phyloP scores from a whole-genome alignment of 2,797 vertebrate genomes.

The Pseudomugil gertrudae region DNA sequence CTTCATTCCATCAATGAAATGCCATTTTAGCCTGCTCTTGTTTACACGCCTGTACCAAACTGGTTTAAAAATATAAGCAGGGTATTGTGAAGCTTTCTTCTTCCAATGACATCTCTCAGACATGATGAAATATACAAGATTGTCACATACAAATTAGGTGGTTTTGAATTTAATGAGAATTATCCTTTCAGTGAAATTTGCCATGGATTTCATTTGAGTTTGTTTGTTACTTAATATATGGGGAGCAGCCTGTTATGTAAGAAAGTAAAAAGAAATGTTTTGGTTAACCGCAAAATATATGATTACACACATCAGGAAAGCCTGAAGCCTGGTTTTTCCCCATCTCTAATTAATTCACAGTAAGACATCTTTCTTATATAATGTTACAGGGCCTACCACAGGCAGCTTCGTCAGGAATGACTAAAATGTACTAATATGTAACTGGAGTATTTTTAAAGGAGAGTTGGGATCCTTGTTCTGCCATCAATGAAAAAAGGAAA shows the following conservation, averaged over 20 bases:
- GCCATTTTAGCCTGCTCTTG: too few relatives aligned
- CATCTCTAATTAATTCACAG: neutral
- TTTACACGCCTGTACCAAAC: neutral
- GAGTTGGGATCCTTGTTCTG: neutral
- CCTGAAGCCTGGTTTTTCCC: neutral
- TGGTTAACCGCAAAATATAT: constrained; percentile 3
- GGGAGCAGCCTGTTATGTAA: constrained; percentile 42
- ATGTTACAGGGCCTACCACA: neutral
- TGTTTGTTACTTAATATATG: constrained; percentile 38
- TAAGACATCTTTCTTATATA: neutral
- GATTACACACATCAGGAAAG: neutral
- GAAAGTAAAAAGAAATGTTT: constrained; percentile 7
- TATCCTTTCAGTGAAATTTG: constrained; percentile 15
- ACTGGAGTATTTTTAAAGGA: neutral
- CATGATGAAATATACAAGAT: constrained; percentile 6
- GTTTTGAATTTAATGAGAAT: constrained; percentile 38
- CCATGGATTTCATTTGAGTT: constrained; percentile 9
- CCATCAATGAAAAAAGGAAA: neutral
- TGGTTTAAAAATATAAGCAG: too few relatives aligned
- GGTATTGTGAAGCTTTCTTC: neutral
- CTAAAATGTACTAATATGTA: neutral
- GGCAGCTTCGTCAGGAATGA: neutral
- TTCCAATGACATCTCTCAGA: constrained; percentile 8
- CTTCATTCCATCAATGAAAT: too few relatives aligned
- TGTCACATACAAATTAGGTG: constrained; percentile 12